Base-by-base conservation (phyloP, 1,140 invertebrate genomes). In the Drosophila athabasca region DNA sequence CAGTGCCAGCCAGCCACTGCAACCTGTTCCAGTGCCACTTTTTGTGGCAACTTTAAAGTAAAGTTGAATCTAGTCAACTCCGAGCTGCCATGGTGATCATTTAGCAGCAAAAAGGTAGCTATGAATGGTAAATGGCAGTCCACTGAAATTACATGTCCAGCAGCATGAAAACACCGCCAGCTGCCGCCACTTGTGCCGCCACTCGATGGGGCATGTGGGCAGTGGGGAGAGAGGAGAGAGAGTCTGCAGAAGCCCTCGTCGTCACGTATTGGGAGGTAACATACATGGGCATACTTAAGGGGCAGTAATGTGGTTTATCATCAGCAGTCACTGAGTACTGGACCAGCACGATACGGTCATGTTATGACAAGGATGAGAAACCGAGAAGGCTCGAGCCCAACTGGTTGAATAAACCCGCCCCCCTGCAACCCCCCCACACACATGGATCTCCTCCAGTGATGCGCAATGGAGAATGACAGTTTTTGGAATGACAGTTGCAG, bases 251-350 rank as follows among this genome's bases (percentile, higher is more conserved):
- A 57, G 73, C 78, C 54, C 75, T 88, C 72, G 60, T 88, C 72
- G 60, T 82, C 82, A 87, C 82, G 83, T 82, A 81, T 75, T 87
- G 74, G 62, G 67, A 73, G 62, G 73, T 67, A 75, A 58, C 82
- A 75, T 72, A 88, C 78, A 87, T 88, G 83, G 82, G 70, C 83
- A 87, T 88, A 82, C 79, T 87, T 87, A 88, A 81, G 82, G 70
- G 48, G 71, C 82, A 87, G 60, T 87, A 87, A 87, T 87, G 83
- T 87, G 80, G 78, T 87, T 88, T 62, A 88, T 87, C 82, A 82
- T 62, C 65, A 31, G 43, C 46, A 57, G 58, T 54, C 73, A 78
- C 50, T 79, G 53, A 59, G 57, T 73, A 15, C 26, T 15, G 48
- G 41, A 65, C n/a, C 43, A 55, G 72, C 52, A 66, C 67, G 75